Conservation (phyloP, 2,888 invertebrate species). For the Acleris cristana region DNA sequence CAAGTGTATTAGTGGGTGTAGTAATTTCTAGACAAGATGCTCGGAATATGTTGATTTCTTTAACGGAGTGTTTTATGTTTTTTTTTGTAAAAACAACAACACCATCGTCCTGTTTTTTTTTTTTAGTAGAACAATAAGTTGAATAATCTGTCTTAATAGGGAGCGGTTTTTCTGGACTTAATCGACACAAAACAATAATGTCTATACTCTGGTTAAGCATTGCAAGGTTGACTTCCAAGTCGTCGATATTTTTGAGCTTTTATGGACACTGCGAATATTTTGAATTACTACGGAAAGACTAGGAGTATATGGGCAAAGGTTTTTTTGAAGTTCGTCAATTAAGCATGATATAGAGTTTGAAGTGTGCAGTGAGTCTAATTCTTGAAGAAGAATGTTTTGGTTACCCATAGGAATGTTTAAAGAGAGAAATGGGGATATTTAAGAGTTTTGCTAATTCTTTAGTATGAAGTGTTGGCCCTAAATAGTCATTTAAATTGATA, state of each 20-base stretch:
- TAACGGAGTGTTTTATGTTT: conserved; percentile 14
- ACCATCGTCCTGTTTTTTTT: conserved; percentile 36
- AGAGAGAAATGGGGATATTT: background rate
- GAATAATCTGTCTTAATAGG: conserved; percentile 10
- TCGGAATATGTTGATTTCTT: conserved; percentile 21
- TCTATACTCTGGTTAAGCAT: background rate
- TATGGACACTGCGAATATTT: background rate
- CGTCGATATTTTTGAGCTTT: background rate
- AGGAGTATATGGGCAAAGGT: background rate
- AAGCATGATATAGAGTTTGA: background rate
- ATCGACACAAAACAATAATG: background rate
- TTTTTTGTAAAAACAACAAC: conserved; percentile 34
- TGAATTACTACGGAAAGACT: background rate
- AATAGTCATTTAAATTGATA: background rate
- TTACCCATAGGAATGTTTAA: background rate
- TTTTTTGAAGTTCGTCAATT: background rate
- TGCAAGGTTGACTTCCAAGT: background rate
- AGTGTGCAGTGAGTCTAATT: background rate
- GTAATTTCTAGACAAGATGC: conserved; percentile 34
- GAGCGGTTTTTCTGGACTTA: background rate
- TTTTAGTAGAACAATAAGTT: conserved; percentile 27
- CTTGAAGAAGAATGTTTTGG: background rate
- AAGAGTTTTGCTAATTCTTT: background rate
- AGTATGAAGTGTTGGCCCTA: background rate
- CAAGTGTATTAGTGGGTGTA: conserved; percentile 3